Evolutionary conservation across 2,888 invertebrate genomes (phyloP), one percentile per base, ranked within the genome.

Genomic region (Silvanus unidentatus): DNA sequence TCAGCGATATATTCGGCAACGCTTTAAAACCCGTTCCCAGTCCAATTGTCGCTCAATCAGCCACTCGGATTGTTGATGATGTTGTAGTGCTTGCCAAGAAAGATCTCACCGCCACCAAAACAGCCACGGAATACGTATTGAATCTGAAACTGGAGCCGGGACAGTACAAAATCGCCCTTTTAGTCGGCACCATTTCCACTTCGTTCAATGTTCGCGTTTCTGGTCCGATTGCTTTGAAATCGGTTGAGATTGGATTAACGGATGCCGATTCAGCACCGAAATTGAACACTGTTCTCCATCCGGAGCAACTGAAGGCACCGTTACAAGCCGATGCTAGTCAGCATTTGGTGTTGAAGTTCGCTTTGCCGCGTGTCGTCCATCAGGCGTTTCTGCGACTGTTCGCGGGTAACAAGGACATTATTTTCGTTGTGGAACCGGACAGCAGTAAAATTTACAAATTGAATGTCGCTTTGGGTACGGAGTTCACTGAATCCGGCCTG

Each of bases 351-450:
- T 75, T 95, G 56, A 88, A 88, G 69, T 89, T 94, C 68, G 73
- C 78, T 1, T 75, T 97, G 10, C 71, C 85, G 0, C 81, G 92
- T 64, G 72, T 79, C 29, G 86, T 89, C 36, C 90, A 91, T 68
- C 92, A 94, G 72, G 88, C 90, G 0, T 96, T 96, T 70, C 81
- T 95, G 16, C 79, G 88, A 39, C 77, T 96, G 36, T 79, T 79
- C 30, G 80, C 87, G 57, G 72, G 73, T 11, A 74, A 75, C 42
- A 82, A 84, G 48, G 98, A 98, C 75, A 88, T 94, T 39, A 84
- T 95, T 59, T 97, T 93, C 69, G 88, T 98, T 2, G 92, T 96
- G 1, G 96, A 97, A 66, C 84, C 86, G 2, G 95, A 95, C 65
- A 74, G 74, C 50, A 73, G 77, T 41, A 82, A 82, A 62, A 73